These are phyloP conservation scores for Oryzias dopingdopingensis DNA, from an alignment of 2,797 vertebrate genomes.

Conservation along the genomic window DNA sequence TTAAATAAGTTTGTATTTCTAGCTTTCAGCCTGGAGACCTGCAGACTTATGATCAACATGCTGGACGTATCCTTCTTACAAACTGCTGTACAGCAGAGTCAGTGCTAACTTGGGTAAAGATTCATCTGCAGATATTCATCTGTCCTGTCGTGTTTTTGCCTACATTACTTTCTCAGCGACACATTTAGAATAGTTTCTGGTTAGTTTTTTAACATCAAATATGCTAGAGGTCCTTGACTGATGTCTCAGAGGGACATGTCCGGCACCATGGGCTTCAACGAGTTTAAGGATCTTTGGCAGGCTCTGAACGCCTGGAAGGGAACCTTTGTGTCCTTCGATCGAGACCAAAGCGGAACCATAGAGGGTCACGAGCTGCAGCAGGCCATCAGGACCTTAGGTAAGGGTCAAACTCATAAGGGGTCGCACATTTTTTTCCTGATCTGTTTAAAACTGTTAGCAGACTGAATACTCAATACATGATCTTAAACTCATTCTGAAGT, in stretches of 20 bases:
- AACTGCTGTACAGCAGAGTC: too few relatives aligned
- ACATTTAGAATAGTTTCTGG: too few relatives aligned
- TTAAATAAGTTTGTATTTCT: constrained; percentile 39
- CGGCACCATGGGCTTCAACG: constrained; percentile 84
- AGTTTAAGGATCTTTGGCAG: constrained; percentile 86
- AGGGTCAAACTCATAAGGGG: not conserved
- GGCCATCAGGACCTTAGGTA: constrained; percentile 81
- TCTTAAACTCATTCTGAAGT: too few relatives aligned
- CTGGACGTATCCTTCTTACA: constrained; percentile 91
- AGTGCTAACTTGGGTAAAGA: too few relatives aligned
- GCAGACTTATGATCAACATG: constrained; percentile 94
- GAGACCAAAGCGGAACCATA: constrained; percentile 83
- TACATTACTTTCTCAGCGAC: too few relatives aligned
- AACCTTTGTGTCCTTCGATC: constrained; percentile 81
- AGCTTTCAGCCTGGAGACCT: constrained; percentile 96
- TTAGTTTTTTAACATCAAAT: too few relatives aligned
- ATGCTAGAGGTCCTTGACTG: constrained; percentile 47
- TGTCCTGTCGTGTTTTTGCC: too few relatives aligned
- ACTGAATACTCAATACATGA: too few relatives aligned
- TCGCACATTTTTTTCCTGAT: not conserved
- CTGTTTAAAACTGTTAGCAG: too few relatives aligned
- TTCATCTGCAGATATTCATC: too few relatives aligned
- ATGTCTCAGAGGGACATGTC: constrained; percentile 81
- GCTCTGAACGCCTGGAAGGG: constrained; percentile 84
- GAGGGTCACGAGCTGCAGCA: constrained; percentile 84